phyloP scores from a whole-genome alignment of 2,797 vertebrate species.

The Danionella dracula region DNA sequence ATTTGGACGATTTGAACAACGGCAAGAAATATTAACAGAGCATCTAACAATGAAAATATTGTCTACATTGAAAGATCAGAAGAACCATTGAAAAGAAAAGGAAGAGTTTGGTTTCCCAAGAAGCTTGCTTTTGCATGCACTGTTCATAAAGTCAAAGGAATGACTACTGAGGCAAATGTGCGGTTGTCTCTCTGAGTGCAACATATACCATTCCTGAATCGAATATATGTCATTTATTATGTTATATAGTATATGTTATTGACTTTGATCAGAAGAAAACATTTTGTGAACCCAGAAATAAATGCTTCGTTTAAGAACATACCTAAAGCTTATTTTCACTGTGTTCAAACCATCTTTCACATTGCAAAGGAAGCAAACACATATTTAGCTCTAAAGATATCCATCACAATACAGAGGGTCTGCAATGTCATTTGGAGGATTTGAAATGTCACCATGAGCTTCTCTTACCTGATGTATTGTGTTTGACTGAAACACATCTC shows the following conservation, averaged over 20 bases:
- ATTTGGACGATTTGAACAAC: background rate
- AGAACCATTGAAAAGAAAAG: background rate
- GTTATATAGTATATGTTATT: no score
- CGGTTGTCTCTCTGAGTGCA: background rate
- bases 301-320: background rate
- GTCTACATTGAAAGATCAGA: background rate
- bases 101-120: background rate
- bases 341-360: background rate
- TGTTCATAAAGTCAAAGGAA: background rate
- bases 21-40: conserved; percentile 11
- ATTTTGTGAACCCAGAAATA: background rate
- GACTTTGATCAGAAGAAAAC: no score
- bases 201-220: no score
- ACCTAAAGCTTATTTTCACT: background rate
- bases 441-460: background rate
- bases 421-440: background rate
- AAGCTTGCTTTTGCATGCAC: background rate
- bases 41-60: background rate
- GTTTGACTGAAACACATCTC: background rate
- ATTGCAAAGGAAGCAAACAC: background rate
- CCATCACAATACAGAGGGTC: background rate
- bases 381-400: background rate
- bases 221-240: no score
- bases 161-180: background rate
- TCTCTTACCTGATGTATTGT: background rate